Conservation (phyloP, 1,140 invertebrate species). For the Philotrypesis tridentata region DNA sequence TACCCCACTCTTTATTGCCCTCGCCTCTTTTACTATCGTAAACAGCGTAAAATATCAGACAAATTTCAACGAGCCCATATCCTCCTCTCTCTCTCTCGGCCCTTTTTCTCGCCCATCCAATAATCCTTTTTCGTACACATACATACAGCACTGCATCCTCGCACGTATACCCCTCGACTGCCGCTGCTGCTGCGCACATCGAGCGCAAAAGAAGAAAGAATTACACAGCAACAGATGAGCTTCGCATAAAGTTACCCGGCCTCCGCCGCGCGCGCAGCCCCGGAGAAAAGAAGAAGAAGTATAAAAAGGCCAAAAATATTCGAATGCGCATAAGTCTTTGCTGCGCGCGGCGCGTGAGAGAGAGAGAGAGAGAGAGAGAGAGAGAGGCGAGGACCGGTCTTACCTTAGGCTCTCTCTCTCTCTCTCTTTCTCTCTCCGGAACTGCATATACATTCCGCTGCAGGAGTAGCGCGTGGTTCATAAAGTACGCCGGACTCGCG, state of each 20-base stretch:
- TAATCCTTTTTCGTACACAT: conserved; percentile 15
- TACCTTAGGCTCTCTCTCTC: conserved; percentile 26
- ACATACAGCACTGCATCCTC: too few relatives aligned
- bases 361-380: too few relatives aligned
- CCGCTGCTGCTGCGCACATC: neutral
- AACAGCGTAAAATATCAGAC: conserved; percentile 29
- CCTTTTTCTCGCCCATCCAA: neutral
- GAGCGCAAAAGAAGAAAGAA: neutral
- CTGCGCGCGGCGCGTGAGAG: neutral
- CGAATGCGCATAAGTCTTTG: conserved; percentile 44
- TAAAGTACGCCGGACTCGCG: conserved; percentile 38
- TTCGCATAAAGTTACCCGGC: conserved; percentile 33
- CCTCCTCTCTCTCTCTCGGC: neutral
- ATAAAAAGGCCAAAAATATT: conserved; percentile 33
- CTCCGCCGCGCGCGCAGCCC: neutral
- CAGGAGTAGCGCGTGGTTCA: conserved; percentile 1
- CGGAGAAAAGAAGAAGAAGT: neutral
- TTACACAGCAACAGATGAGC: conserved; percentile 19
- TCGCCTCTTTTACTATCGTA: conserved; percentile 5
- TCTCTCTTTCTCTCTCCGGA: neutral
- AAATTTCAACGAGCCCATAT: conserved; percentile 16
- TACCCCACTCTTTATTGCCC: neutral
- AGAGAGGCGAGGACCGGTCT: conserved; percentile 36
- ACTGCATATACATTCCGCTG: conserved; percentile 17
- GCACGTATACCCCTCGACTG: too few relatives aligned